Conservation (phyloP, 2,888 invertebrate genomes). For the Pseudoips prasinana region DNA sequence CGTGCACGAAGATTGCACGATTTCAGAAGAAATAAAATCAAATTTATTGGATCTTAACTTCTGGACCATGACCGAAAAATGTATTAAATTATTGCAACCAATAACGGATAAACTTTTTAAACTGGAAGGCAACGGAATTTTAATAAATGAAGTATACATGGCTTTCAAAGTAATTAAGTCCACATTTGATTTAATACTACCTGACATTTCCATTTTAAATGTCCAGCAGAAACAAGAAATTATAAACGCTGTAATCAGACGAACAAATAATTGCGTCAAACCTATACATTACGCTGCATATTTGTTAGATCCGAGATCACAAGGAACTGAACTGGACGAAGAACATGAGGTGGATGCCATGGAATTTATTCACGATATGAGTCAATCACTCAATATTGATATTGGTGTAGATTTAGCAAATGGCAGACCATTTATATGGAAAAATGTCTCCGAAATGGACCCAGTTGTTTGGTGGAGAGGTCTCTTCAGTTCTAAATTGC, state of each 20-base stretch:
- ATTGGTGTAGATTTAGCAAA: slow-evolving; percentile 21
- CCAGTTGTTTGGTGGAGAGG: slow-evolving; percentile 13
- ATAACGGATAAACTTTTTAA: slow-evolving; percentile 18
- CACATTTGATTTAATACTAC: slow-evolving; percentile 12
- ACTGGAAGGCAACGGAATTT: slow-evolving; percentile 16
- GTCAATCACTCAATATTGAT: slow-evolving; percentile 18
- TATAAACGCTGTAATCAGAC: slow-evolving; percentile 8
- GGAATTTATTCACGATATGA: slow-evolving; percentile 17
- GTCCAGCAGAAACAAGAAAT: slow-evolving; percentile 14
- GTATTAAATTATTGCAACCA: slow-evolving; percentile 15
- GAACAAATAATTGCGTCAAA: slow-evolving; percentile 4
- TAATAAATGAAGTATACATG: slow-evolving; percentile 18
- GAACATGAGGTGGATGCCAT: slow-evolving; percentile 20
- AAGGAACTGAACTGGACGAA: slow-evolving; percentile 22
- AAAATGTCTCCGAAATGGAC: slow-evolving; percentile 13
- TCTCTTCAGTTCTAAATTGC: slow-evolving; percentile 13
- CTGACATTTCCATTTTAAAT: slow-evolving; percentile 11
- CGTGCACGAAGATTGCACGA: slow-evolving; percentile 19
- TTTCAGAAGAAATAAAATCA: slow-evolving; percentile 14
- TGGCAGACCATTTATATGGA: slow-evolving; percentile 18
- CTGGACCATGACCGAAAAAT: slow-evolving; percentile 19
- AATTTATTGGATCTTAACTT: slow-evolving; percentile 21
- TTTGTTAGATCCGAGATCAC: slow-evolving; percentile 3
- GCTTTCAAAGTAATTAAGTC: slow-evolving; percentile 19
- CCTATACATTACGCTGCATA: slow-evolving; percentile 1